Conservation (phyloP, 2,888 invertebrate species). For the Drosophila ustulata region DNA sequence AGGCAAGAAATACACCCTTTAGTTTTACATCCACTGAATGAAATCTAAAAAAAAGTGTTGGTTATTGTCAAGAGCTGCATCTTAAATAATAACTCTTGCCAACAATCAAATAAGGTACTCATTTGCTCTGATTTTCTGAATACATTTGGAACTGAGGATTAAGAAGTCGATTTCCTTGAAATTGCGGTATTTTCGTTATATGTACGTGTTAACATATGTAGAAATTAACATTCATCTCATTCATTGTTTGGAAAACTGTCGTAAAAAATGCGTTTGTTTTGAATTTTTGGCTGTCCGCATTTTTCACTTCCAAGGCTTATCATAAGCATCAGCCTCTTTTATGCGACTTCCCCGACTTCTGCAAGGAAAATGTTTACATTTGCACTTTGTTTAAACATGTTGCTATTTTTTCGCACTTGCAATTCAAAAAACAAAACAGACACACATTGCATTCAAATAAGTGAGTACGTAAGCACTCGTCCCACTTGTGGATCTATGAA, state of each 20-base stretch:
- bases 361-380: slow-evolving; percentile 16
- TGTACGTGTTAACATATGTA: no score
- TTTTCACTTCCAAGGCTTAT: slow-evolving; percentile 18
- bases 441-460: slow-evolving; percentile 9
- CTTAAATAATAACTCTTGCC: no score
- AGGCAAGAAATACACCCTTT: not conserved
- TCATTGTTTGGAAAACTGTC: not conserved
- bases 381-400: slow-evolving; percentile 47
- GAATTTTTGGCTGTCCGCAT: not conserved
- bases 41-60: not conserved
- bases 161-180: no score
- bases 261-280: not conserved
- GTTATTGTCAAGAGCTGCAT: no score
- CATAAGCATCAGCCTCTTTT: slow-evolving; percentile 3
- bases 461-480: slow-evolving; percentile 10
- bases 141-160: no score
- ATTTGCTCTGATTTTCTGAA: no score
- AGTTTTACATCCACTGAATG: not conserved
- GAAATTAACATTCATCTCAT: no score
- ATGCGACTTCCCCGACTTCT: not conserved
- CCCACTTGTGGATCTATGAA: slow-evolving; percentile 31
- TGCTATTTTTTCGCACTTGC: slow-evolving; percentile 54
- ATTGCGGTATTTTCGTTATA: no score
- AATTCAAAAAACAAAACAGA: slow-evolving; percentile 31
- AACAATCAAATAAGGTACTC: no score